Conservation (phyloP, 2,888 invertebrate genomes). For the Mimumesa dahlbomi region DNA sequence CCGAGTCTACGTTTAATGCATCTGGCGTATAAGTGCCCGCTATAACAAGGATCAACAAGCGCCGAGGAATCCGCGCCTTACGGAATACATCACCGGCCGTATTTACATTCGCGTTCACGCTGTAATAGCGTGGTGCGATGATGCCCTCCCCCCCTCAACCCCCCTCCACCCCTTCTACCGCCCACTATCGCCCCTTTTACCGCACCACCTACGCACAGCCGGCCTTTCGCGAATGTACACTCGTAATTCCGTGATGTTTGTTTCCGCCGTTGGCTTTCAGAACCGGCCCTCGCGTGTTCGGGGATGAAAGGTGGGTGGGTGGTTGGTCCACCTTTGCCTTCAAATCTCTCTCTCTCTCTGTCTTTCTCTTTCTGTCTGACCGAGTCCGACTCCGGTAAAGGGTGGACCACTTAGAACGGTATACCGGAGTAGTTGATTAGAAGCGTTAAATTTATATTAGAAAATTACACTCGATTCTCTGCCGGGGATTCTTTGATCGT, state of each 20-base stretch:
- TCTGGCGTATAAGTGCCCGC: slow-evolving; percentile 52
- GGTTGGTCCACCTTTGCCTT: slow-evolving; percentile 31
- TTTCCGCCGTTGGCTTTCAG: slow-evolving; percentile 72
- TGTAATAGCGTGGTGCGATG: slow-evolving; percentile 59
- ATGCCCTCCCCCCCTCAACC: slow-evolving; percentile 34
- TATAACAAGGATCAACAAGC: slow-evolving; percentile 64
- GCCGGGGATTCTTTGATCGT: too few species aligned
- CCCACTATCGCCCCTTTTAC: not conserved
- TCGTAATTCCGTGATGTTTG: slow-evolving; percentile 73
- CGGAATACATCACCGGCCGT: slow-evolving; percentile 60
- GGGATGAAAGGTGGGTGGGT: slow-evolving; percentile 29
- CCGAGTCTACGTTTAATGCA: slow-evolving; percentile 56
- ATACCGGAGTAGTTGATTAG: too few species aligned
- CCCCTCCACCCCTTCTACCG: slow-evolving; percentile 14
- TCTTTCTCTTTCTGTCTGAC: too few species aligned
- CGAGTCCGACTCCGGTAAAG: too few species aligned
- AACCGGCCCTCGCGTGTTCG: slow-evolving; percentile 54
- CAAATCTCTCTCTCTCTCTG: slow-evolving; percentile 6
- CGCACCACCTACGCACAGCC: slow-evolving; percentile 36
- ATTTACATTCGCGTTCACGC: slow-evolving; percentile 63
- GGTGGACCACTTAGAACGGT: too few species aligned
- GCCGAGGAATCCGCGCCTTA: slow-evolving; percentile 63
- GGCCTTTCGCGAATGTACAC: slow-evolving; percentile 59
- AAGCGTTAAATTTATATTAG: too few species aligned
- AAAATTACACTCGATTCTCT: too few species aligned